Percentiles rank a stretch among this genome's conserved stretches.
These are phyloP conservation scores for Melieria omissa DNA, from an alignment of 2,888 invertebrate species.

Conservation along the genomic window DNA sequence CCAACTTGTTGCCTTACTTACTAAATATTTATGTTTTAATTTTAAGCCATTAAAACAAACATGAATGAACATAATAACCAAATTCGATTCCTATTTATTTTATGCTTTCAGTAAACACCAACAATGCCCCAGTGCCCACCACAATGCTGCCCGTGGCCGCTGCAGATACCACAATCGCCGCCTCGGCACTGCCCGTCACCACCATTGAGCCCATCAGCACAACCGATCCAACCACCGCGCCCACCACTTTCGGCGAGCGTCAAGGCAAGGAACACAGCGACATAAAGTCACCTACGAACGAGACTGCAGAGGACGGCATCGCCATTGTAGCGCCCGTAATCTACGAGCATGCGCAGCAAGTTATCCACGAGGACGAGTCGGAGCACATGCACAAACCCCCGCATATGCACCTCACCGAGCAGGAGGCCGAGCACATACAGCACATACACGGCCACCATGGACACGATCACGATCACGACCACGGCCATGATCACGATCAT, in stretches of 20 bases:
- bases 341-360: constrained; percentile 29
- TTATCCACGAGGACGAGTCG: constrained; percentile 22
- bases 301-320: constrained; percentile 28
- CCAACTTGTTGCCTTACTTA: too few species aligned
- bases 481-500: constrained; percentile 41
- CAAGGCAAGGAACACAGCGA: constrained; percentile 16
- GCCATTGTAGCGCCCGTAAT: constrained; percentile 14
- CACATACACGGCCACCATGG: constrained; percentile 24
- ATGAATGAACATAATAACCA: too few species aligned
- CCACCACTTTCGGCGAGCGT: constrained; percentile 39
- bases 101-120: constrained; percentile 3
- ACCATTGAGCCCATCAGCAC: constrained; percentile 61
- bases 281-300: constrained; percentile 2
- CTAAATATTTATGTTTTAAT: too few species aligned
- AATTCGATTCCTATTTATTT: background rate
- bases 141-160: constrained; percentile 8
- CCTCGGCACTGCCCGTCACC: constrained; percentile 48
- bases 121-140: background rate
- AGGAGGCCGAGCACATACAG: constrained; percentile 40
- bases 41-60: too few species aligned
- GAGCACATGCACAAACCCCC: constrained; percentile 36
- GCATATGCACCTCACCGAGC: constrained; percentile 12
- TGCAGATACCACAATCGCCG: constrained; percentile 42
- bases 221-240: constrained; percentile 62
- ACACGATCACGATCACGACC: constrained; percentile 28